Conservation (phyloP, 2,113 vertebrate species). For the Ciconia stormi region DNA sequence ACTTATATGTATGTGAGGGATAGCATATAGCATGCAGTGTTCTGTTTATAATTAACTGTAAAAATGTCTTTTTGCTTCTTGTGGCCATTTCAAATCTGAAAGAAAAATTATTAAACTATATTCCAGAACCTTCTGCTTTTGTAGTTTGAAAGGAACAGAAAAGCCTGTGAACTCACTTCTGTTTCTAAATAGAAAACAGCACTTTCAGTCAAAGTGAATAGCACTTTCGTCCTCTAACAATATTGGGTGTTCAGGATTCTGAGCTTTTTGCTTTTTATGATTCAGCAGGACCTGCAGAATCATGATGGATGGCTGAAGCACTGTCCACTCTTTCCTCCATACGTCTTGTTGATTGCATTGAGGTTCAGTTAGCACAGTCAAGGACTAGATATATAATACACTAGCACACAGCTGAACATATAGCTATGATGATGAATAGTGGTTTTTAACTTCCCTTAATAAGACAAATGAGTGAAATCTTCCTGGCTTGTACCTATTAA, state of each 20-base stretch:
- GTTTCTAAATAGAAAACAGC: background rate
- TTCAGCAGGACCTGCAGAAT: slow-evolving; percentile 38
- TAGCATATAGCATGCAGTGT: background rate
- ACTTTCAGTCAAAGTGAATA: background rate
- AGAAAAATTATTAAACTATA: background rate
- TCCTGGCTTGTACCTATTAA: slow-evolving; percentile 3
- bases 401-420: background rate
- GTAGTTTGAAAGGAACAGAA: background rate
- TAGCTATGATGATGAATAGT: slow-evolving; percentile 37
- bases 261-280: background rate
- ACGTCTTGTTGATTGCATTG: slow-evolving; percentile 51
- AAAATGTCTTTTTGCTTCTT: background rate
- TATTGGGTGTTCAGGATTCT: background rate
- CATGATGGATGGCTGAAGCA: slow-evolving; percentile 51
- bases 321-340: background rate
- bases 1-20: background rate
- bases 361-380: background rate
- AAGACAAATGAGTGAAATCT: slow-evolving; percentile 37
- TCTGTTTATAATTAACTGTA: background rate
- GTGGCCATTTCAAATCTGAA: background rate
- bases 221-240: background rate
- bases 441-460: slow-evolving; percentile 1
- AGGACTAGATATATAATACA: background rate
- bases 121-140: background rate
- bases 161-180: background rate